Conservation (phyloP, 2,888 invertebrate species). For the Heliconius aoede region DNA sequence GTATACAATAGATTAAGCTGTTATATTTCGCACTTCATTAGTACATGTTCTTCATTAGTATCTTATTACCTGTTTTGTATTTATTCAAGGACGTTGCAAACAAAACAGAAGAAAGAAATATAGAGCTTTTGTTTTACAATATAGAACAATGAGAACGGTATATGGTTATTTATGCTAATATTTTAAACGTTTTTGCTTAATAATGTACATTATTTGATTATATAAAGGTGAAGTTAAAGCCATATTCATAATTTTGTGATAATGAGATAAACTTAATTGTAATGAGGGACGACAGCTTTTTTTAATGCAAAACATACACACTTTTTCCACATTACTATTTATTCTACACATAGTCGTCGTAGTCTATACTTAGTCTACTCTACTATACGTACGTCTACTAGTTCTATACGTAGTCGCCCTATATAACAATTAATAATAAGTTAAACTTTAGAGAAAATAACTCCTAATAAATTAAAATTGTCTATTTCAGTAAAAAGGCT, state of each 20-base stretch:
- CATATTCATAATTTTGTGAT: background rate
- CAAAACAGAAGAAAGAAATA: background rate
- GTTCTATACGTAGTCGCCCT: no score
- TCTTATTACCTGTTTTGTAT: background rate
- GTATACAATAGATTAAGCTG: conserved; percentile 12
- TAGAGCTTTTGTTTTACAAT: background rate
- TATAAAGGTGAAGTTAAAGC: background rate
- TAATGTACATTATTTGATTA: no score
- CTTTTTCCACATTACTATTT: no score
- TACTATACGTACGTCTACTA: no score
- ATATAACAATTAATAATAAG: background rate
- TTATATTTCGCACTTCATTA: conserved; percentile 5
- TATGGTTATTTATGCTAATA: background rate
- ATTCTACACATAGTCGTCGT: no score
- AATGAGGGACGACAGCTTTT: no score
- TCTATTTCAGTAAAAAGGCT: background rate
- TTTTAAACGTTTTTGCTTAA: background rate
- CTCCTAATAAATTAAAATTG: background rate
- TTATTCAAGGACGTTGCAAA: background rate
- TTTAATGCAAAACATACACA: no score
- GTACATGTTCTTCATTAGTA: no score
- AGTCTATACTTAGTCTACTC: no score
- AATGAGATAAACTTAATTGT: background rate
- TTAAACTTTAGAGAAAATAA: background rate
- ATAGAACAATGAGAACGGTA: background rate